phyloP scores from a whole-genome alignment of 2,888 invertebrate species.

The Campoplex nolae region DNA sequence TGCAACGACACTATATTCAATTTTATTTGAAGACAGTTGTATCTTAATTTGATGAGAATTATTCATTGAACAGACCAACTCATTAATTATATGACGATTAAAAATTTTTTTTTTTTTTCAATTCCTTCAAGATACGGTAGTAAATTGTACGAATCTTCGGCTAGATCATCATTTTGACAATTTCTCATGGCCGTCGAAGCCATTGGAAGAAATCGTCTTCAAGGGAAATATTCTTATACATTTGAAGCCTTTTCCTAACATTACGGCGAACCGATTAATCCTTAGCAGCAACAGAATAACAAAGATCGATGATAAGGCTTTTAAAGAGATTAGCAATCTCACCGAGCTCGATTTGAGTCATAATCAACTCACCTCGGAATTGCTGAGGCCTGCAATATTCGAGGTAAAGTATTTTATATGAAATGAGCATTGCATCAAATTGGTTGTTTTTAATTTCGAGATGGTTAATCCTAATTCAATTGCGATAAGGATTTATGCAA shows the following conservation, averaged over 20 bases:
- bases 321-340: conserved; percentile 88
- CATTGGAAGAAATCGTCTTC: conserved; percentile 80
- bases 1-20: not conserved
- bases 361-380: conserved; percentile 88
- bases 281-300: conserved; percentile 88
- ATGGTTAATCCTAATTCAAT: not conserved
- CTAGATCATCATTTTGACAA: conserved; percentile 85
- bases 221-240: conserved; percentile 79
- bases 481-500: not conserved
- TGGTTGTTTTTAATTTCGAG: not conserved
- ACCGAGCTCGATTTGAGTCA: conserved; percentile 89
- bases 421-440: not conserved
- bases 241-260: conserved; percentile 86
- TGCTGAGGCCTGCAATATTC: conserved; percentile 88
- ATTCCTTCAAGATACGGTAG: conserved; percentile 73
- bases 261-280: conserved; percentile 86
- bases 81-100: too few relatives aligned
- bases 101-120: too few relatives aligned
- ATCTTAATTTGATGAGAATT: not conserved
- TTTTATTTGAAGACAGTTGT: not conserved
- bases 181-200: conserved; percentile 85
- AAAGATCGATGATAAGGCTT: conserved; percentile 87
- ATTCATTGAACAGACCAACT: not conserved
- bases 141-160: conserved; percentile 86
- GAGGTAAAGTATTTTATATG: conserved; percentile 85